Conservation (phyloP, 1,140 invertebrate genomes). For the Drosophila mojavensis region DNA sequence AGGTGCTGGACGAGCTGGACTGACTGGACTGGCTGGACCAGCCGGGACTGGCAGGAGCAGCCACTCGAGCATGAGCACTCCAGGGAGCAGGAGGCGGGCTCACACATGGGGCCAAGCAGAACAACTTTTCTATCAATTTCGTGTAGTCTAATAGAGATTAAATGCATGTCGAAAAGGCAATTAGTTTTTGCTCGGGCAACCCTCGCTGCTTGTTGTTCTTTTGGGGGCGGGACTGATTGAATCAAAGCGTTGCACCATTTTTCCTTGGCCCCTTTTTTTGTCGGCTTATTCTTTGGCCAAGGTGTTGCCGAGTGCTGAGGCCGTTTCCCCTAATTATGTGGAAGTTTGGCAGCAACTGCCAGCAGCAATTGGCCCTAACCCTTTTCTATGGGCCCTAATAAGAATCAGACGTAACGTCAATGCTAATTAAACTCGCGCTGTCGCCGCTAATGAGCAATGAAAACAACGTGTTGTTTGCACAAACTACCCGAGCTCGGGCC, state of each 20-base stretch:
- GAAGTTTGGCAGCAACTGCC: slow-evolving; percentile 57
- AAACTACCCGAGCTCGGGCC: not conserved
- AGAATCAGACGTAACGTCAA: slow-evolving; percentile 68
- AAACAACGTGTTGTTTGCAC: slow-evolving; percentile 77
- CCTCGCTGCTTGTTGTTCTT: not conserved
- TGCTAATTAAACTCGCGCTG: slow-evolving; percentile 82
- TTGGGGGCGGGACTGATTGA: slow-evolving; percentile 60
- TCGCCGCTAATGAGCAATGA: slow-evolving; percentile 83
- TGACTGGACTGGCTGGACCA: not conserved
- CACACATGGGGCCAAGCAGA: slow-evolving; percentile 56
- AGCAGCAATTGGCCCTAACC: slow-evolving; percentile 70
- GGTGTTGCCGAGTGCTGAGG: slow-evolving; percentile 46
- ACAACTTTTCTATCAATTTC: slow-evolving; percentile 71
- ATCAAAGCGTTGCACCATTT: slow-evolving; percentile 78
- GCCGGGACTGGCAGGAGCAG: not conserved
- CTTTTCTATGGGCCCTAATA: slow-evolving; percentile 47
- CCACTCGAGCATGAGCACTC: slow-evolving; percentile 22
- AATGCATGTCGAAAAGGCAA: slow-evolving; percentile 84
- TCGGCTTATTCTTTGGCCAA: slow-evolving; percentile 28
- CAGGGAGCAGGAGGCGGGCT: slow-evolving; percentile 24
- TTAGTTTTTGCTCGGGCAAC: slow-evolving; percentile 69
- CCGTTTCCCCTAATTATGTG: slow-evolving; percentile 23
- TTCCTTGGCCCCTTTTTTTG: slow-evolving; percentile 48
- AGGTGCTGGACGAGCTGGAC: slow-evolving; percentile 13
- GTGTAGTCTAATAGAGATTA: slow-evolving; percentile 81